Conservation (phyloP, 2,888 invertebrate species). For the Empis livida region DNA sequence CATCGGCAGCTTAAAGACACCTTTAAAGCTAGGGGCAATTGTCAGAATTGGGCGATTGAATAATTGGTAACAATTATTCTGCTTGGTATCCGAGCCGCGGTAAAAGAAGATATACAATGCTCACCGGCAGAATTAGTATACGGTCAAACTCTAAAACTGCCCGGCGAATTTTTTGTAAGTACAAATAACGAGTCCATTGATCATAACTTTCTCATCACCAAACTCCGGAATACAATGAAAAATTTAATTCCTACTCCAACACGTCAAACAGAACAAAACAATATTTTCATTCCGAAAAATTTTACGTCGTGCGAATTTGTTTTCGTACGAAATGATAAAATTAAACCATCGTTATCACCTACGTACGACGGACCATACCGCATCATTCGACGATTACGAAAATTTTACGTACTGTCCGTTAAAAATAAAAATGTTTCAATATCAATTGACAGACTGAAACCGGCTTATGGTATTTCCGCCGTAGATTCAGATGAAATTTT, state of each 20-base stretch:
- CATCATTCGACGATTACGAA: too few relatives aligned
- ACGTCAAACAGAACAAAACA: background rate
- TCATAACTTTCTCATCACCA: background rate
- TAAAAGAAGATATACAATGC: too few relatives aligned
- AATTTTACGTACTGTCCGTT: too few relatives aligned
- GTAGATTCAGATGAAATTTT: too few relatives aligned
- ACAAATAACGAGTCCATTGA: background rate
- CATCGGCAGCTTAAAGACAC: background rate
- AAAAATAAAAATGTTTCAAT: too few relatives aligned
- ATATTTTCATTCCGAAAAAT: background rate
- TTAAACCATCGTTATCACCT: background rate
- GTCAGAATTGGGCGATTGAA: slow-evolving; percentile 1
- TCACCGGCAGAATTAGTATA: too few relatives aligned
- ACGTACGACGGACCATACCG: background rate
- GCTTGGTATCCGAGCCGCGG: slow-evolving; percentile 2
- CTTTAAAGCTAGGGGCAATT: slow-evolving; percentile 17
- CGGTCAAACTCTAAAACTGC: background rate
- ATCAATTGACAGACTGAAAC: too few relatives aligned
- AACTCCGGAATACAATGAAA: background rate
- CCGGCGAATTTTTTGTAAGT: background rate
- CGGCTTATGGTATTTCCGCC: too few relatives aligned
- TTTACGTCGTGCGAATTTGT: background rate
- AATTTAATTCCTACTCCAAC: background rate
- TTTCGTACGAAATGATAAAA: too few relatives aligned
- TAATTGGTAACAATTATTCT: slow-evolving; percentile 4